Conservation (phyloP, 2,797 vertebrate species). For the Cyprinodon diabolis region DNA sequence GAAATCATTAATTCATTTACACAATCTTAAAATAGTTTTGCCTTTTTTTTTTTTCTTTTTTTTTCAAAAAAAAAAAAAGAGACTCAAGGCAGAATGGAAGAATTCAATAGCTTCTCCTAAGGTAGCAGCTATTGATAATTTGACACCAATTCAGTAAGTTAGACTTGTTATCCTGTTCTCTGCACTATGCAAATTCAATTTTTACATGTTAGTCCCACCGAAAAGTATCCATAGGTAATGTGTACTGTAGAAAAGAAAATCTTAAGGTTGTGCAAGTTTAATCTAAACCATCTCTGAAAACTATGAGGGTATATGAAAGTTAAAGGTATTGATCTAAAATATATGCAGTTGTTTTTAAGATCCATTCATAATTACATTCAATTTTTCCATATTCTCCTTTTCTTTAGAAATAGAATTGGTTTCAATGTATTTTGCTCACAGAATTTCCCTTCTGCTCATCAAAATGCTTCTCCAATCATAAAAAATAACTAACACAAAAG, state of each 20-base stretch:
- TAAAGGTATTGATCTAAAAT: not conserved
- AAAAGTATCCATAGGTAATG: not conserved
- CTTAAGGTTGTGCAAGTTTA: not conserved
- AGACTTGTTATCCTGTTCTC: not conserved
- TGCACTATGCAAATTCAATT: not conserved
- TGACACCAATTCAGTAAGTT: constrained; percentile 7
- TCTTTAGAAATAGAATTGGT: not conserved
- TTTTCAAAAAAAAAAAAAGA: constrained; percentile 10
- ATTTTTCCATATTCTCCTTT: not conserved
- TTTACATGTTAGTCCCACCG: not conserved
- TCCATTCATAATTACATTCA: not conserved
- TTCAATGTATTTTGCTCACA: not conserved
- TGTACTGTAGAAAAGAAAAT: not conserved
- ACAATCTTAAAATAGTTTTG: not conserved
- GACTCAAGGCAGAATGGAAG: not conserved
- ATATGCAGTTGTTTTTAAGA: not conserved
- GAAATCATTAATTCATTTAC: constrained; percentile 2
- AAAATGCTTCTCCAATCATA: not conserved
- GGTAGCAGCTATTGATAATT: constrained; percentile 1
- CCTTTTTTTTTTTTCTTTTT: not conserved
- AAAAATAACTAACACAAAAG: not conserved
- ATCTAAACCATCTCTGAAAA: not conserved
- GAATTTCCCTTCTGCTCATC: no score
- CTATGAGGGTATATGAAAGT: not conserved
- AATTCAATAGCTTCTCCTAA: constrained; percentile 8